A percentile compares a stretch with the other conserved stretches of the same genome.
phyloP scores from a whole-genome alignment of 2,113 vertebrate species.

The Boleophthalmus pectinirostris region DNA sequence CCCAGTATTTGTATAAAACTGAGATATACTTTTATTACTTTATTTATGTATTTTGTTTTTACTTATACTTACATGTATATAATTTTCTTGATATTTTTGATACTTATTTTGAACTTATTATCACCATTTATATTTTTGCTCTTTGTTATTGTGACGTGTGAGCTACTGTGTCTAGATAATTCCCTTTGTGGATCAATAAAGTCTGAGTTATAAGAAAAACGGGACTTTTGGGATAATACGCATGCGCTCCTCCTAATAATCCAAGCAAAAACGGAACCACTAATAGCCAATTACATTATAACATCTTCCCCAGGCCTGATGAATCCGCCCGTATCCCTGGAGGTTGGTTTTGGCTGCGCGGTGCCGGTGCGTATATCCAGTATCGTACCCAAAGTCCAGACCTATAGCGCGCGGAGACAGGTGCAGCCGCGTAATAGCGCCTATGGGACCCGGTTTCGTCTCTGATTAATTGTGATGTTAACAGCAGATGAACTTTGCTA shows the following conservation, averaged over 20 bases:
- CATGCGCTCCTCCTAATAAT: neutral
- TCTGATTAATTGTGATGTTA: conserved; percentile 71
- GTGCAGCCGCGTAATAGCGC: conserved; percentile 64
- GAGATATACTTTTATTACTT: too few species aligned
- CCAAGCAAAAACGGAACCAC: neutral
- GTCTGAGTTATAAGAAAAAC: too few species aligned
- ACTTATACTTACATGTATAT: too few species aligned
- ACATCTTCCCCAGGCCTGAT: neutral
- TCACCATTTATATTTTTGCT: too few species aligned
- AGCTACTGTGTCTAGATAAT: too few species aligned
- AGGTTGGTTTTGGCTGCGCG: conserved; percentile 26
- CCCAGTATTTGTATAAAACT: too few species aligned
- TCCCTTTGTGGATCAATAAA: too few species aligned
- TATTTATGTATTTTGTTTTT: too few species aligned
- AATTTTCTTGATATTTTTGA: too few species aligned
- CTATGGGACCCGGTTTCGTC: conserved; percentile 60
- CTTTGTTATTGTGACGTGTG: too few species aligned
- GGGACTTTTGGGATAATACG: too few species aligned
- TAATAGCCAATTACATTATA: neutral
- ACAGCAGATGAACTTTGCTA: conserved; percentile 61
- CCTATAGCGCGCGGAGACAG: conserved; percentile 53
- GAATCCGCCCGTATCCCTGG: conserved; percentile 28
- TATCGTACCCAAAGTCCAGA: neutral
- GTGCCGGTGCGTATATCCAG: conserved; percentile 16
- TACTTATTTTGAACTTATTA: too few species aligned